These are phyloP conservation scores for Nowickia ferox DNA, from an alignment of 2,888 invertebrate genomes.

Conservation along the genomic window DNA sequence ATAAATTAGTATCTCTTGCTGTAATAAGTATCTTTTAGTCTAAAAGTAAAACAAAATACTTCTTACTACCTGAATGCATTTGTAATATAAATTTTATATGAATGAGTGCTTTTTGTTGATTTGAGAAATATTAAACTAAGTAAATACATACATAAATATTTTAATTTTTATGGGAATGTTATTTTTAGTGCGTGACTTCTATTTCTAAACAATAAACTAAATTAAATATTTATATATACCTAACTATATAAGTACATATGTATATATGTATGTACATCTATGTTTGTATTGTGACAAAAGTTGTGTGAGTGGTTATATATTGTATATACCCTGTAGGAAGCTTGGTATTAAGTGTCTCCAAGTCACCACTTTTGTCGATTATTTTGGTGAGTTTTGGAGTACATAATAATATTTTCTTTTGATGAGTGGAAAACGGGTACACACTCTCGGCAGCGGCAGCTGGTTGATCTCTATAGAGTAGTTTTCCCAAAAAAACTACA, in stretches of 20 bases:
- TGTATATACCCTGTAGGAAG: too few species aligned
- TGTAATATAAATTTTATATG: not conserved
- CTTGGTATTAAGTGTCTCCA: too few species aligned
- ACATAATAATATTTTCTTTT: too few species aligned
- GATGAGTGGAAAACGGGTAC: too few species aligned
- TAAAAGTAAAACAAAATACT: not conserved
- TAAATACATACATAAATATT: not conserved
- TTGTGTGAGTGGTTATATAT: too few species aligned
- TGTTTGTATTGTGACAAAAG: too few species aligned
- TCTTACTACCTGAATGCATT: slow-evolving; percentile 21
- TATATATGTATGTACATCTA: not conserved
- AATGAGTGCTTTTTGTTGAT: slow-evolving; percentile 15
- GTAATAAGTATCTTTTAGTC: slow-evolving; percentile 24
- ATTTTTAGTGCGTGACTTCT: slow-evolving; percentile 59
- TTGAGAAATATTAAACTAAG: not conserved
- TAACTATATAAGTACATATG: not conserved
- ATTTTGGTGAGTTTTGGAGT: too few species aligned
- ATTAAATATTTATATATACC: not conserved
- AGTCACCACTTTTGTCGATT: too few species aligned
- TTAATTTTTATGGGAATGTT: slow-evolving; percentile 50
- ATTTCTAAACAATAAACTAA: slow-evolving; percentile 23
- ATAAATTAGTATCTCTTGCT: not conserved
- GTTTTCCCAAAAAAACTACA: too few species aligned
- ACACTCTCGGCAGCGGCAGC: too few species aligned
- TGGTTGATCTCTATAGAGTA: too few species aligned